Conservation (phyloP, 1,140 invertebrate species). For the Acromyrmex charruanus region DNA sequence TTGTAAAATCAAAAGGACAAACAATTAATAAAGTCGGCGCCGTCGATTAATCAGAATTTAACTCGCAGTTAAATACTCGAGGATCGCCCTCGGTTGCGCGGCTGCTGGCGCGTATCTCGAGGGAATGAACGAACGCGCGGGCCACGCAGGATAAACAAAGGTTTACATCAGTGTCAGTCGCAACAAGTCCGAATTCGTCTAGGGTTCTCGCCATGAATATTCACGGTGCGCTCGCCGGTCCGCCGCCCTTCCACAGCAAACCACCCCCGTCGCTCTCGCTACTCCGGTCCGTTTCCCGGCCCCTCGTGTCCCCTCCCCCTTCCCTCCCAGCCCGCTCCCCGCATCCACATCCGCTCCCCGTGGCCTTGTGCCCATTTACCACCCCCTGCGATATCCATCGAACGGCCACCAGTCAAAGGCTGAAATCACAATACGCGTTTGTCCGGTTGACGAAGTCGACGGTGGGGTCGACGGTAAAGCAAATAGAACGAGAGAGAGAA, state of each 20-base stretch:
- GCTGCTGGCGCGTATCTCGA: slow-evolving; percentile 40
- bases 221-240: slow-evolving; percentile 77
- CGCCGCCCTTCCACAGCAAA: slow-evolving; percentile 68
- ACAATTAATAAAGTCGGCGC: slow-evolving; percentile 85
- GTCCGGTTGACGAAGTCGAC: slow-evolving; percentile 84
- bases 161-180: slow-evolving; percentile 87
- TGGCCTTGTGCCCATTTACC: slow-evolving; percentile 64
- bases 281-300: slow-evolving; percentile 54
- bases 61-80: slow-evolving; percentile 81
- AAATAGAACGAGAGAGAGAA: slow-evolving; percentile 80
- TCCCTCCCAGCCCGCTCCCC: slow-evolving; percentile 59
- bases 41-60: slow-evolving; percentile 84
- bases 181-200: slow-evolving; percentile 86
- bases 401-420: slow-evolving; percentile 85
- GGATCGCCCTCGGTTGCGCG: slow-evolving; percentile 37
- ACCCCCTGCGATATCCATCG: slow-evolving; percentile 78
- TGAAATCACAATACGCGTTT: slow-evolving; percentile 86
- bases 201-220: slow-evolving; percentile 84
- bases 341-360: slow-evolving; percentile 48
- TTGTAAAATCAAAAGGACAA: slow-evolving; percentile 85
- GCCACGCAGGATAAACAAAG: slow-evolving; percentile 83
- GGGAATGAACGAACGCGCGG: slow-evolving; percentile 51
- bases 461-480: slow-evolving; percentile 78
- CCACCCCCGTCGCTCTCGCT: slow-evolving; percentile 57
- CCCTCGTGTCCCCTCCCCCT: slow-evolving; percentile 30